These are phyloP conservation scores for Cheilosia scutellata DNA, from an alignment of 2,888 invertebrate species.

Conservation along the genomic window DNA sequence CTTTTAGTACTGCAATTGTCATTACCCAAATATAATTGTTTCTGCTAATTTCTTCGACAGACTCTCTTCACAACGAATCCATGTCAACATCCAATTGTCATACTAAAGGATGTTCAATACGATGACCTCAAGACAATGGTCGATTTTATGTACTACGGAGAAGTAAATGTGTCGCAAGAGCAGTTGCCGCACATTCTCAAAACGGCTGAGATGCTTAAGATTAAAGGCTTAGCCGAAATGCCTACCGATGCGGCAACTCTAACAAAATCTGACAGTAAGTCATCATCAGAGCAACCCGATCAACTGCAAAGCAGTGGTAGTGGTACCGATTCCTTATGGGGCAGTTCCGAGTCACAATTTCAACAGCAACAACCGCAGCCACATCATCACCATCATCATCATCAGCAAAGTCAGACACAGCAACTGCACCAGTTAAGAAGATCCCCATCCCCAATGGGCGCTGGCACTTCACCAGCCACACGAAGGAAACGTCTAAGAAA, in stretches of 20 bases:
- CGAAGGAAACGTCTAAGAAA: conserved; percentile 87
- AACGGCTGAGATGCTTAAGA: conserved; percentile 94
- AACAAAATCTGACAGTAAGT: conserved; percentile 88
- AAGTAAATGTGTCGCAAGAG: conserved; percentile 95
- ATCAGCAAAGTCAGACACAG: conserved; percentile 86
- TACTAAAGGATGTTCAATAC: conserved; percentile 94
- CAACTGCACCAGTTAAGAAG: conserved; percentile 86
- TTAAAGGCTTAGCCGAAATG: conserved; percentile 95
- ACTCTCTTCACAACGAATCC: conserved; percentile 93
- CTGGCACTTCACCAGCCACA: conserved; percentile 89
- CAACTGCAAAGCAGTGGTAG: conserved; percentile 82
- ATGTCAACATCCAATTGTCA: conserved; percentile 95
- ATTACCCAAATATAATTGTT: not conserved
- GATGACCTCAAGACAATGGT: conserved; percentile 94
- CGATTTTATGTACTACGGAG: conserved; percentile 96
- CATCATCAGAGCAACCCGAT: conserved; percentile 84
- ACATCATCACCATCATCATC: conserved; percentile 87
- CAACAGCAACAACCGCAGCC: conserved; percentile 86
- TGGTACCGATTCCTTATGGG: conserved; percentile 85
- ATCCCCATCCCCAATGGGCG: conserved; percentile 85
- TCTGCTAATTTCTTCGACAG: conserved; percentile 84
- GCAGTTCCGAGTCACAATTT: conserved; percentile 85
- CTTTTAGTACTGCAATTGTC: too few relatives aligned
- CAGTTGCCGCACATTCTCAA: conserved; percentile 91
- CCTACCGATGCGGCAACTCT: conserved; percentile 91